Evolutionary conservation across 2,888 invertebrate species (phyloP).

Genomic region (Ennomos fuscantarius): DNA sequence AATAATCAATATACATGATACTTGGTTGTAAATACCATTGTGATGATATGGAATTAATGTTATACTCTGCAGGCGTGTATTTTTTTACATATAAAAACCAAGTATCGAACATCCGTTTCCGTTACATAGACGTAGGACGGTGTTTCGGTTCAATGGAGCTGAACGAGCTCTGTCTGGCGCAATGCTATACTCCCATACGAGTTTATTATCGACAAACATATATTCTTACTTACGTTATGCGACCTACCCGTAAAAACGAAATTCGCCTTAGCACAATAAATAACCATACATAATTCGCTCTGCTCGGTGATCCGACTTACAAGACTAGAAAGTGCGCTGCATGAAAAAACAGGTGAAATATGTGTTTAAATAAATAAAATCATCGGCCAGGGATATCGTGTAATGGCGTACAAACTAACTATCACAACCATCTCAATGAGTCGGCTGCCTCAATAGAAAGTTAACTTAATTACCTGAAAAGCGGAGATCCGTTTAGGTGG

Average conservation of each 20-base stretch:
- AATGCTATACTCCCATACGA: slow-evolving; percentile 45
- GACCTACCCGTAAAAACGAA: slow-evolving; percentile 21
- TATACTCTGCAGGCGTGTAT: too few species aligned
- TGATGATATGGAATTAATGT: too few species aligned
- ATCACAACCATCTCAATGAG: slow-evolving; percentile 55
- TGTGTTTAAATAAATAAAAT: slow-evolving; percentile 41
- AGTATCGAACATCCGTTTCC: slow-evolving; percentile 79
- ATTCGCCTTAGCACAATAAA: slow-evolving; percentile 59
- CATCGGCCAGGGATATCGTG: slow-evolving; percentile 39
- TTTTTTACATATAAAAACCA: slow-evolving; percentile 30
- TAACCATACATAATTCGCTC: slow-evolving; percentile 57
- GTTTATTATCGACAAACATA: slow-evolving; percentile 39
- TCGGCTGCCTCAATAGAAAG: slow-evolving; percentile 68
- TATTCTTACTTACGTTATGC: slow-evolving; percentile 18
- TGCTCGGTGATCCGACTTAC: slow-evolving; percentile 38
- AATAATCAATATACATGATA: too few species aligned
- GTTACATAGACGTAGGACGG: slow-evolving; percentile 72
- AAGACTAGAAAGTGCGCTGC: slow-evolving; percentile 69
- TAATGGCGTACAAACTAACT: slow-evolving; percentile 49
- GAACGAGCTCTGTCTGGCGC: slow-evolving; percentile 68
- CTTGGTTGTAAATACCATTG: too few species aligned
- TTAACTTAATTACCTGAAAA: slow-evolving; percentile 81
- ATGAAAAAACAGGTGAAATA: slow-evolving; percentile 45
- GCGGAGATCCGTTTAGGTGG: slow-evolving; percentile 82
- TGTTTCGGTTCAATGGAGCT: slow-evolving; percentile 80